Base-by-base conservation (phyloP, 1,140 invertebrate genomes). In the Magallana gigas region DNA sequence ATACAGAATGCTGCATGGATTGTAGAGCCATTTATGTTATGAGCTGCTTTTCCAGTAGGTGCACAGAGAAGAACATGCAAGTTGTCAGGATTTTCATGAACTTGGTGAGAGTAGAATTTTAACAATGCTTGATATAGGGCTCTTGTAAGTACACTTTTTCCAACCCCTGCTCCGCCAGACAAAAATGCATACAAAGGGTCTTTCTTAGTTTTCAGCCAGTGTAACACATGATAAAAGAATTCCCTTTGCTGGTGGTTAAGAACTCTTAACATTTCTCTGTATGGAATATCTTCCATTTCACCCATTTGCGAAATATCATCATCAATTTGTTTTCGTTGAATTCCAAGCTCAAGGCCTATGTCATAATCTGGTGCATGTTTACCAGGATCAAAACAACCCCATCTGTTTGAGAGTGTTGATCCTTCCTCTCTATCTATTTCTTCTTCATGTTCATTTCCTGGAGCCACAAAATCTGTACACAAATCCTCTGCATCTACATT, bases 141-240 rank as follows among this genome's bases (percentile, higher is more conserved):
- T 81, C 57, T 86, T 58, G 87, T 88, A n/a, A 91, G 83, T 57
- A 90, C 88, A 82, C 76, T 85, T 86, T 91, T 91, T 81, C 89
- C 91, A 62, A 90, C 88, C 36, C 91, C 91, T 57, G 91, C 91
- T 82, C 91, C 91, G 82, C 88, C 91, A 18, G 84, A 81, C 29
- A 88, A 59, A 58, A 88, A 85, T 14, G 80, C 59, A 85, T 85
- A 88, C 12, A 88, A 58, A 82, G 87, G 87, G 3, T 88, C 84
- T 23, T 85, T n/a, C 64, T 68, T 85, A 23, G 87, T 85, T 85
- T 82, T 85, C 18, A 85, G 11, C 85, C 85, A 86, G 62, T 85
- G 85, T 76, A 88, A 9, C 23, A 86, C 85, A 88, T 88, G 88
- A n/a, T 59, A 23, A 59, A 84, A 86, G 80, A 88, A 88, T 84